Base-by-base conservation (phyloP, 2,888 invertebrate genomes). In the Brachyptera risi region DNA sequence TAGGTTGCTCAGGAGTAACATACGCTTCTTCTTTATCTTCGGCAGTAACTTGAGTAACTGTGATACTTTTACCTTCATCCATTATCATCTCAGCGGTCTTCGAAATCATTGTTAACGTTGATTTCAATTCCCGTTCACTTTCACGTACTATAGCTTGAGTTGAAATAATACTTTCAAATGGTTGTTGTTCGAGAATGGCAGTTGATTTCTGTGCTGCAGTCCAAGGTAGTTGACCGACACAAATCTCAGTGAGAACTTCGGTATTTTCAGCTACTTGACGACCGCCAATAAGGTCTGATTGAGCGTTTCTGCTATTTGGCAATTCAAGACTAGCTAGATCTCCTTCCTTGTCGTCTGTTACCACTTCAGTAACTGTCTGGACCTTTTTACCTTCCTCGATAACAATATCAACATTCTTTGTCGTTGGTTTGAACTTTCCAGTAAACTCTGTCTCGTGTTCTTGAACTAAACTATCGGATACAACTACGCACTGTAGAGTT, bases 191-290 rank as follows among this genome's bases (percentile, higher is more conserved):
- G 19, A 65, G 21, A 26, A 56, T 64, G 17, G 65, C 65, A 26
- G 27, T 59, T 21, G 69, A 74, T 31, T 71, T 56, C 68, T 75
- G 71, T 58, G 75, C 60, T n/a, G 73, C 38, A 7, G 59, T 5
- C 21, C 61, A 61, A 7, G 74, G 67, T 37, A 73, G 70, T 64
- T 70, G 63, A 15, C 70, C 73, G 1, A 70, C 68, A 61, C 69
- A 71, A 59, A 71, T 70, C 3, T 72, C 72, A n/a, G 73, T 50
- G 9, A 59, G 47, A 9, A 61, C 51, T 27, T 71, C 67, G 19
- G 68, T 68, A 47, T 68, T 76, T 66, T 83, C 82, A 57, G 78
- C 74, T 11, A 73, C 63, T 60, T 76, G 74, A 35, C 75, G 75
- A 68, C 80, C 76, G 23, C 74, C 59, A 35, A 71, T 61, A n/a